Base-by-base conservation (phyloP, 2,797 vertebrate species). In the Mycteria americana region DNA sequence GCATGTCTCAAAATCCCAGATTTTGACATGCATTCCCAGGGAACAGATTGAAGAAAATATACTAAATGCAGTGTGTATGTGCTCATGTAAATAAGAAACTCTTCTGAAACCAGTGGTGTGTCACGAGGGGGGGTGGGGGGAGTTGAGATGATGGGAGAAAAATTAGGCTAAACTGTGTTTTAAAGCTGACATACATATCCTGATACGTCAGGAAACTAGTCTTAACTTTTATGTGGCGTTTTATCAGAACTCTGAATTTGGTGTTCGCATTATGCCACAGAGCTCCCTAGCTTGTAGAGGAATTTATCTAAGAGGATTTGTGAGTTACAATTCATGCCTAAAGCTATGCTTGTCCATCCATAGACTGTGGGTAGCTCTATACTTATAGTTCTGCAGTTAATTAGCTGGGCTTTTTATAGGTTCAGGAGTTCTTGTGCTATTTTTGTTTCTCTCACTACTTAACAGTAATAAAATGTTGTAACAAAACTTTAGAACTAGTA, bases 281-380 rank as follows among this genome's bases (percentile, higher is more conserved):
- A 90, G 51, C 57, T 96, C 85, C 88, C 86, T 80, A 50, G 73
- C 90, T 95, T 94, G 88, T 89, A 95, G 86, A 88, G 41, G 73
- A 95, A 89, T 94, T 89, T 93, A 68, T 94, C 80, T 94, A 96
- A 97, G 92, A 97, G 93, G 94, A 96, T 95, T 96, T 96, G 83
- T 59, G 84, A 88, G 78, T 94, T 94, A 82, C 23, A 84, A 48
- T 96, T 94, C 82, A 81, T 74, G 93, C 92, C 94, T 95, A 81
- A 91, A 97, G 96, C 96, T 92, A 90, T 56, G 63, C 93, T 94
- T 96, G 96, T 89, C 86, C 81, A 91, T 96, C 97, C 92, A 0
- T 68, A 53, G 79, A 11, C 69, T 53, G 41, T 64, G 75, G 60
- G 60, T 93, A 75, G 75, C 86, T 94, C 76, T 78, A 11, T 67